Percentiles rank a stretch among this genome's conserved stretches.
Conservation (phyloP, 2,888 invertebrate genomes). For the Vannuccia rotundouncinata region DNA sequence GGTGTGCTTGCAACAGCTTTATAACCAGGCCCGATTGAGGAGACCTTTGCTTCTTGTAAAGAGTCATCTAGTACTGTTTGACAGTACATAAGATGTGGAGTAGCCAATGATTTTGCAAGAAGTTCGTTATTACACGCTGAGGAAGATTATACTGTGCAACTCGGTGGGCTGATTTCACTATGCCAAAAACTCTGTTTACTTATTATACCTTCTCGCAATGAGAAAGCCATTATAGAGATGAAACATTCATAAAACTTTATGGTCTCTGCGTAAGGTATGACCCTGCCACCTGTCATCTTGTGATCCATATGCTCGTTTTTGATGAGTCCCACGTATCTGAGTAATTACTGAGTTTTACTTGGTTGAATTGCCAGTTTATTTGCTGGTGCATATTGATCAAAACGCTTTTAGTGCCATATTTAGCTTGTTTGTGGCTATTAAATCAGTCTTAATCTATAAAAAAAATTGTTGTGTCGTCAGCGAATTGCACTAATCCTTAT, state of each 20-base stretch:
- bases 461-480: not conserved
- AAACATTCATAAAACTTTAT: not conserved
- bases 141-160: too few species aligned
- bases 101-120: too few species aligned
- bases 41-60: not conserved
- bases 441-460: not conserved
- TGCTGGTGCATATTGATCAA: not conserved
- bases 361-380: not conserved
- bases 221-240: not conserved
- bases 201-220: not conserved
- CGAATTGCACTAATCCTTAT: not conserved
- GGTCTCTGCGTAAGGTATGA: slow-evolving; percentile 20
- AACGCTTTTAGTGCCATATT: not conserved
- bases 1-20: not conserved
- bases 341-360: not conserved
- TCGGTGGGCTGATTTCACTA: too few species aligned
- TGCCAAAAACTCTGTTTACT: not conserved
- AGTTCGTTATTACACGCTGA: too few species aligned
- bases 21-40: not conserved
- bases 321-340: not conserved
- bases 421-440: not conserved
- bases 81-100: slow-evolving; percentile 18
- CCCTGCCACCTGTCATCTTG: too few species aligned
- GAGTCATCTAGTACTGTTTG: slow-evolving; percentile 8
- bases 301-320: not conserved